Percentiles rank a stretch among this genome's conserved stretches.
Conservation (phyloP, 2,797 vertebrate species). For the Pelodytes ibericus region DNA sequence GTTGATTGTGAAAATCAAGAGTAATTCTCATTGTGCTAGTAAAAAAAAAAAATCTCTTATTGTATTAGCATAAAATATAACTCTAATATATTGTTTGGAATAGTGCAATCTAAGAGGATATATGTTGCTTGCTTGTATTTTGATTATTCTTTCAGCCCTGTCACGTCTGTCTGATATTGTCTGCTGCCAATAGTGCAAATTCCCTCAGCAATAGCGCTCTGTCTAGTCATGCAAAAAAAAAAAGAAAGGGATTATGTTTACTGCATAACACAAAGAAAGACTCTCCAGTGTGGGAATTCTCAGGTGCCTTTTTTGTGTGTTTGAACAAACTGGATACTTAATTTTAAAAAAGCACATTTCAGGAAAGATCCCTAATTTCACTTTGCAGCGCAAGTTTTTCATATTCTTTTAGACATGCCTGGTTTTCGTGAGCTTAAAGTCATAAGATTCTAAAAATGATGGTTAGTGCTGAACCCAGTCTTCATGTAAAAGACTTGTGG, state of each 20-base stretch:
- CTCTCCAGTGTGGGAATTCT: not conserved
- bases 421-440: too few relatives aligned
- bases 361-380: too few relatives aligned
- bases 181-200: slow-evolving; percentile 17
- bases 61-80: not conserved
- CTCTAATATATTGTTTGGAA: not conserved
- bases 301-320: not conserved
- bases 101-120: not conserved
- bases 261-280: slow-evolving; percentile 19
- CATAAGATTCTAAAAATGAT: too few relatives aligned
- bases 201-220: slow-evolving; percentile 5
- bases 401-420: too few relatives aligned
- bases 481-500: too few relatives aligned
- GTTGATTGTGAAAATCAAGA: not conserved
- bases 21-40: not conserved
- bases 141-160: slow-evolving; percentile 24
- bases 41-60: not conserved
- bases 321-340: too few relatives aligned
- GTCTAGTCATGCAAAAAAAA: slow-evolving; percentile 26
- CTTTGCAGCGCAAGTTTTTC: too few relatives aligned
- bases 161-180: slow-evolving; percentile 19
- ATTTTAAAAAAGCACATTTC: too few relatives aligned
- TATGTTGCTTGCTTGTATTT: not conserved
- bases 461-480: too few relatives aligned
- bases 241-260: slow-evolving; percentile 22